These are phyloP conservation scores for Muntiacus reevesi DNA, from an alignment of 2,113 vertebrate genomes.

Conservation along the genomic window DNA sequence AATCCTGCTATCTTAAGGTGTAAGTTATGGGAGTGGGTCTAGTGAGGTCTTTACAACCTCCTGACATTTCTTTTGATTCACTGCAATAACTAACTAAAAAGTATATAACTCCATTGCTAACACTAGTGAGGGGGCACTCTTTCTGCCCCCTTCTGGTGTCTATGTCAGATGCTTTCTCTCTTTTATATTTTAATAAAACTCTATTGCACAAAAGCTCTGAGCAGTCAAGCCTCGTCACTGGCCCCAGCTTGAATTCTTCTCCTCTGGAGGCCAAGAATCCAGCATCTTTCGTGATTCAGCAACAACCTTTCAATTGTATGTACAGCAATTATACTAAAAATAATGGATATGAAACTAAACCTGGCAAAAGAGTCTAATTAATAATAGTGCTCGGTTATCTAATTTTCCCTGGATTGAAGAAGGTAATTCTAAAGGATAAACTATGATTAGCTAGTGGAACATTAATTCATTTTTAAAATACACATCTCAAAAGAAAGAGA, in stretches of 20 bases:
- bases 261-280: background rate
- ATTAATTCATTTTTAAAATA: constrained; percentile 26
- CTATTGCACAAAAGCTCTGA: background rate
- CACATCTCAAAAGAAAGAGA: constrained; percentile 16
- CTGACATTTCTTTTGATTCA: background rate
- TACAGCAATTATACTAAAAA: constrained; percentile 28
- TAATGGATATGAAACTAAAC: constrained; percentile 62
- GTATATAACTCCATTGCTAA: background rate
- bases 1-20: background rate
- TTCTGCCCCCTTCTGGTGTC: background rate
- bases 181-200: background rate
- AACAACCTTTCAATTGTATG: background rate
- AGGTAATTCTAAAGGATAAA: constrained; percentile 69
- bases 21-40: background rate
- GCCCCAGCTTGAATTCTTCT: background rate
- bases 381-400: constrained; percentile 53
- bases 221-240: background rate
- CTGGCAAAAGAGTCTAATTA: constrained; percentile 71
- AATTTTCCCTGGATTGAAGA: constrained; percentile 56
- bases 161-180: background rate
- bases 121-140: background rate
- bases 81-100: background rate
- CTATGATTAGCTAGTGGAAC: constrained; percentile 58
- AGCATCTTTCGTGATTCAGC: background rate
- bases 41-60: background rate